Percentiles rank a stretch among this genome's conserved stretches.
phyloP scores from a whole-genome alignment of 2,113 vertebrate genomes.

The Pimephales promelas region DNA sequence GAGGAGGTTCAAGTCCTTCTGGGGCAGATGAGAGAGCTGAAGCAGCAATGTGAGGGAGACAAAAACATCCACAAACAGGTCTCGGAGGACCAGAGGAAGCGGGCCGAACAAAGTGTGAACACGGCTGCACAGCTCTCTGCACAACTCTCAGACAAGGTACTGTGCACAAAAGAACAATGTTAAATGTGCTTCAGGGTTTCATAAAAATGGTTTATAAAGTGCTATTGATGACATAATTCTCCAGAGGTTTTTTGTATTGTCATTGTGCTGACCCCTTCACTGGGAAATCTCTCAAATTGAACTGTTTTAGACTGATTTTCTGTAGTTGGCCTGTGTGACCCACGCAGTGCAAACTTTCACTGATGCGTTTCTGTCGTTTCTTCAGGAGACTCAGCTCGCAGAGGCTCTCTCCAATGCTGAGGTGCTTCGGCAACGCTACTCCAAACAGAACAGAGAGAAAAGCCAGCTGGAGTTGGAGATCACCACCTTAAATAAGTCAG shows the following conservation, averaged over 20 bases:
- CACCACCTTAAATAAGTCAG: constrained; percentile 80
- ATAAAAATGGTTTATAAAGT: not conserved
- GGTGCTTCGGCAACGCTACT: constrained; percentile 79
- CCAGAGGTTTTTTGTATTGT: not conserved
- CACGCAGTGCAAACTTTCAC: not conserved
- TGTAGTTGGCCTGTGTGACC: not conserved
- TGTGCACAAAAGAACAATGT: not conserved
- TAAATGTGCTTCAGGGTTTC: not conserved
- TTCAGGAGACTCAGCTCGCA: constrained; percentile 80
- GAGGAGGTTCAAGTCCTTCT: constrained; percentile 73
- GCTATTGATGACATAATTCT: not conserved
- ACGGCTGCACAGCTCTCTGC: constrained; percentile 70
- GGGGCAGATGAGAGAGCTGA: constrained; percentile 78
- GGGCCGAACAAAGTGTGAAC: constrained; percentile 80
- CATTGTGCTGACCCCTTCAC: not conserved
- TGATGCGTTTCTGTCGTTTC: not conserved
- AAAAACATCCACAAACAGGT: constrained; percentile 78
- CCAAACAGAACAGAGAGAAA: constrained; percentile 80
- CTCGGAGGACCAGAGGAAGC: constrained; percentile 74
- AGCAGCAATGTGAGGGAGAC: constrained; percentile 72
- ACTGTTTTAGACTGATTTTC: not conserved
- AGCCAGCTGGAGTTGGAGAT: constrained; percentile 80
- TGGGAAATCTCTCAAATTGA: not conserved
- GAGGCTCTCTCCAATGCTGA: constrained; percentile 80
- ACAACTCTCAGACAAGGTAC: constrained; percentile 86